Evolutionary conservation across 64 coral and sea anemone species (phyloP).

Genomic region (Pocillopora verrucosa): DNA sequence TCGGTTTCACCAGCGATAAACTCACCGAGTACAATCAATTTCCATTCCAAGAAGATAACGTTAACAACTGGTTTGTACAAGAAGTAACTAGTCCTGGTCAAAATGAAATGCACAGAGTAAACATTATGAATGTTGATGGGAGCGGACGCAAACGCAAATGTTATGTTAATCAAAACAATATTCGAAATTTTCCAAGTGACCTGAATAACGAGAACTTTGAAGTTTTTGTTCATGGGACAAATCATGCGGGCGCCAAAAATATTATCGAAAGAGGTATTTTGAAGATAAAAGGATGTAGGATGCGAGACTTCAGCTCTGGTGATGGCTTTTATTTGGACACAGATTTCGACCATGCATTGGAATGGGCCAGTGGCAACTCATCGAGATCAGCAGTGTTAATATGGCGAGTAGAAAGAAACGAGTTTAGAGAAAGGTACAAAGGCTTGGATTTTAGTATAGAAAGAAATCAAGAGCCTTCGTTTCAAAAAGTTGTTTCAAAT

Average conservation of each 20-base stretch:
- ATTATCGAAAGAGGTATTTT: slow-evolving; percentile 61
- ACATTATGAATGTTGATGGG: slow-evolving; percentile 5
- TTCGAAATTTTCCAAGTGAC: background rate
- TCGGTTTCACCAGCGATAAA: background rate
- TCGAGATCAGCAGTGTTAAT: slow-evolving; percentile 55
- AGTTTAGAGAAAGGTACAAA: background rate
- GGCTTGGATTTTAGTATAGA: background rate
- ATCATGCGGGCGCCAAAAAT: slow-evolving; percentile 38
- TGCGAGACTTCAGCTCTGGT: slow-evolving; percentile 76
- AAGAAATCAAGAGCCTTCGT: too few species aligned
- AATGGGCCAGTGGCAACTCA: background rate
- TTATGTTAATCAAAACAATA: background rate
- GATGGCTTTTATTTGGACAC: slow-evolving; percentile 66
- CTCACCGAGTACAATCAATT: background rate
- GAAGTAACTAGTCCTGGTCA: too few species aligned
- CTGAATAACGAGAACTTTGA: background rate
- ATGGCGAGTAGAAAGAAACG: slow-evolving; percentile 2
- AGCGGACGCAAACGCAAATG: background rate
- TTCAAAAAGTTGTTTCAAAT: too few species aligned
- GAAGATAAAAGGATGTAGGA: background rate
- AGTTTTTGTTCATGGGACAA: slow-evolving; percentile 79
- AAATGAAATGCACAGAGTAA: background rate
- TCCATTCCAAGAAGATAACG: background rate
- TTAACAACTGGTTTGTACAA: background rate
- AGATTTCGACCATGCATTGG: slow-evolving; percentile 31